Percentiles rank a stretch among this genome's conserved stretches.
phyloP scores from a whole-genome alignment of 2,113 vertebrate species.

The Macquaria ambigua region DNA sequence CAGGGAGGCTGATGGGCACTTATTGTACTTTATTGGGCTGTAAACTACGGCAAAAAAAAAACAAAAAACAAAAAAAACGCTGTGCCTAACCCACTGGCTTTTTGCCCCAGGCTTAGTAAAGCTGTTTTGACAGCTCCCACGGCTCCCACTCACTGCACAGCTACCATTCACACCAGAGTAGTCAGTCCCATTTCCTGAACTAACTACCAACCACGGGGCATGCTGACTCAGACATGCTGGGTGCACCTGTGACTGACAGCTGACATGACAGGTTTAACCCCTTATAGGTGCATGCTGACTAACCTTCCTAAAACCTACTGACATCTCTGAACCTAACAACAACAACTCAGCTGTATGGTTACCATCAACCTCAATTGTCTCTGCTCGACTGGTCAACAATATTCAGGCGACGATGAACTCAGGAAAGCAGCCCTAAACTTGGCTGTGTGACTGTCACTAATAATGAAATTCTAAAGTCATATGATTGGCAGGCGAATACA shows the following conservation, averaged over 20 bases:
- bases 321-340: constrained; percentile 22
- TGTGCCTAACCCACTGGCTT: constrained; percentile 29
- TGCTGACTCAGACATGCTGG: constrained; percentile 14
- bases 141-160: constrained; percentile 28
- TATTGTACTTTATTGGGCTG: constrained; percentile 13
- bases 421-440: constrained; percentile 4
- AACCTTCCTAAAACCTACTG: background rate
- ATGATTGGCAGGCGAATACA: constrained; percentile 28
- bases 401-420: constrained; percentile 5
- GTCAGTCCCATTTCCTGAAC: constrained; percentile 15
- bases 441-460: background rate
- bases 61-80: constrained; percentile 27
- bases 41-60: constrained; percentile 31
- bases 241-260: constrained; percentile 39
- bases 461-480: constrained; percentile 21
- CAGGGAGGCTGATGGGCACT: background rate
- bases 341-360: background rate
- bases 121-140: constrained; percentile 60
- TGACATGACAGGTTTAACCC: constrained; percentile 27
- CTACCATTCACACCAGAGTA: constrained; percentile 22
- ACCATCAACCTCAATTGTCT: background rate
- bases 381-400: background rate
- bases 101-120: constrained; percentile 46
- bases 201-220: constrained; percentile 17
- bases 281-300: background rate